These are phyloP conservation scores for Phaethon lepturus DNA, from an alignment of 2,113 vertebrate genomes.

Conservation along the genomic window DNA sequence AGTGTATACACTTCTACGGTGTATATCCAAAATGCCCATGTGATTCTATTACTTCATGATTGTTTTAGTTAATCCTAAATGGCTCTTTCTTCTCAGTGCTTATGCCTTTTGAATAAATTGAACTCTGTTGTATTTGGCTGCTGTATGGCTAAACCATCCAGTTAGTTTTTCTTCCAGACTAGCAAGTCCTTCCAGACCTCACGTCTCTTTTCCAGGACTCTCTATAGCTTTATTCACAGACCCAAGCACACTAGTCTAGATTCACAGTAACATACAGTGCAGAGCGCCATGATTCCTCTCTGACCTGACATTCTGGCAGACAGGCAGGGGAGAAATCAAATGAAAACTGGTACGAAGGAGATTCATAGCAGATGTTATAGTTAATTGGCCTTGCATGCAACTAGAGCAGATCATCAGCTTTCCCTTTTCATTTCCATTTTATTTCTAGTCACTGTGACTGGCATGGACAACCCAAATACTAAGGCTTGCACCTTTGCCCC, in stretches of 20 bases:
- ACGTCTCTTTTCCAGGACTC: neutral
- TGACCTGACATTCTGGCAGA: neutral
- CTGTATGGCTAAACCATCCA: neutral
- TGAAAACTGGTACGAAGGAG: neutral
- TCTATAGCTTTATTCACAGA: neutral
- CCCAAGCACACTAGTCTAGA: accelerated
- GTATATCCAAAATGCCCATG: neutral
- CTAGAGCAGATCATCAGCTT: neutral
- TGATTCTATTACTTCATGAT: neutral
- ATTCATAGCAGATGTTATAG: neutral
- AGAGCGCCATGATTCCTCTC: neutral
- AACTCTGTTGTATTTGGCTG: neutral
- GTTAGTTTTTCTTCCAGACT: neutral
- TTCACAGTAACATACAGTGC: neutral
- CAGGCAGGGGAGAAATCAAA: neutral
- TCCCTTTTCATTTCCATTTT: neutral
- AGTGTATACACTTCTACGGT: neutral
- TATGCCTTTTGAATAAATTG: too few species aligned
- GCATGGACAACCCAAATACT: neutral
- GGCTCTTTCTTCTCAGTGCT: neutral
- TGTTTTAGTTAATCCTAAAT: neutral
- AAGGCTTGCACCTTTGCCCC: neutral
- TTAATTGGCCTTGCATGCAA: neutral
- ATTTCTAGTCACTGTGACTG: neutral
- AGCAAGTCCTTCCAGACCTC: neutral